Conservation (phyloP, 1,140 invertebrate species). For the Ostrea denselamellosa region DNA sequence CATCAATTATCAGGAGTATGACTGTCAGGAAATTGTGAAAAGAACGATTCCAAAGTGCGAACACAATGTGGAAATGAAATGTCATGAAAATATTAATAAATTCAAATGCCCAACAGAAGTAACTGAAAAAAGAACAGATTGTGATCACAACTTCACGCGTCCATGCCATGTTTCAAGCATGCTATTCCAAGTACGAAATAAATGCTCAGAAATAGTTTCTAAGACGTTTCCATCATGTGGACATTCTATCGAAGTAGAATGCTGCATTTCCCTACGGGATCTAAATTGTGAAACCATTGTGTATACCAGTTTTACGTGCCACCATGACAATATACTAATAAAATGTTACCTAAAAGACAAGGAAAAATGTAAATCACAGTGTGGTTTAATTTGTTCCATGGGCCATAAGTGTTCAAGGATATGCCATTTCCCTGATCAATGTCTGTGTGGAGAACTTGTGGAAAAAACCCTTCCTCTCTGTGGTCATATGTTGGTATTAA, state of each 20-base stretch:
- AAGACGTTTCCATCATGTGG: slow-evolving; percentile 65
- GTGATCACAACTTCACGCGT: not conserved
- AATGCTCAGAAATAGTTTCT: not conserved
- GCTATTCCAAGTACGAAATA: slow-evolving; percentile 15
- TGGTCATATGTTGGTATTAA: slow-evolving; percentile 20
- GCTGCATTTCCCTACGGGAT: slow-evolving; percentile 52
- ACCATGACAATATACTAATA: not conserved
- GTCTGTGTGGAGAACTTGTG: slow-evolving; percentile 78
- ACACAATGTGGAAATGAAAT: slow-evolving; percentile 42
- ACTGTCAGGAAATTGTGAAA: slow-evolving; percentile 6
- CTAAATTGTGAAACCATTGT: not conserved
- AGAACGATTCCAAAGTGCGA: slow-evolving; percentile 47
- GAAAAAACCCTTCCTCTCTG: slow-evolving; percentile 64
- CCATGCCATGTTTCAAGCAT: not conserved
- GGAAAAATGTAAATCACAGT: not conserved
- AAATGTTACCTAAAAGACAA: not conserved
- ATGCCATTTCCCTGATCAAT: slow-evolving; percentile 80
- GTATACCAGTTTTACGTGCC: not conserved
- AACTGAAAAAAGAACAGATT: not conserved
- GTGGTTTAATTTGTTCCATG: slow-evolving; percentile 80
- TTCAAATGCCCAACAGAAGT: slow-evolving; percentile 19
- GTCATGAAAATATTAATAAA: not conserved
- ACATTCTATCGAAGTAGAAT: slow-evolving; percentile 69
- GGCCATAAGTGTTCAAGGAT: slow-evolving; percentile 81
- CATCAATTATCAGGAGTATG: not conserved